Base-by-base conservation (phyloP, 1,140 invertebrate species). In the Cydia pomonella region DNA sequence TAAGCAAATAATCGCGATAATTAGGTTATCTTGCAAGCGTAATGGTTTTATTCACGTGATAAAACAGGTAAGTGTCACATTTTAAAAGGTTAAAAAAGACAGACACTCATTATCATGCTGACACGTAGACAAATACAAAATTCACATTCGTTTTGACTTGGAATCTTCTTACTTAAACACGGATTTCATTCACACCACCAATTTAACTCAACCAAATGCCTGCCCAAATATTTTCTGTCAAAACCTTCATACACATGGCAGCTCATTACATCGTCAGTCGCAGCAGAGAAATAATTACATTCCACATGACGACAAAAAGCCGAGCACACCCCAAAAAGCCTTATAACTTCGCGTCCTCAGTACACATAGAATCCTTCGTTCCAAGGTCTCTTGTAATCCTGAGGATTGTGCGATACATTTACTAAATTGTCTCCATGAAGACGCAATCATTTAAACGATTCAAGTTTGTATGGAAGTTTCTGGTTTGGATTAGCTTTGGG, bases 351-450 rank as follows among this genome's bases (percentile, higher is more conserved):
- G 3, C 4, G 5, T 18, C n/a, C 21, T n/a, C 53, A 12, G 21
- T 23, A 23, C 21, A 59, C 53, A 23, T 59, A 23, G 18, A 21
- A 59, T 21, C 9, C 9, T 59, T 59, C 53, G 53, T 23, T 59
- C 12, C 50, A 18, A 7, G 50, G 53, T 23, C 18, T 59, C 53
- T 59, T 23, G 53, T 59, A 59, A 59, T 59, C 53, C 53, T 23
- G 53, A 59, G 53, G 53, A 59, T 59, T 59, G 53, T n/a, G 53
- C 53, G 53, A 59, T 59, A 59, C 53, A 59, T 59, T 59, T 59
- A 21, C 53, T 23, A 59, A 59, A 59, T 59, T 59, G 53, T 59
- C 53, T 23, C 21, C 53, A 59, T 59, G 53, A 59, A 59, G 53
- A 59, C 53, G 53, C 53, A 59, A 59, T 50, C 47, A 50, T 59